Evolutionary conservation across 2,888 invertebrate genomes (phyloP), one percentile per base, ranked within the genome.

Genomic region (Aethes cnicana): DNA sequence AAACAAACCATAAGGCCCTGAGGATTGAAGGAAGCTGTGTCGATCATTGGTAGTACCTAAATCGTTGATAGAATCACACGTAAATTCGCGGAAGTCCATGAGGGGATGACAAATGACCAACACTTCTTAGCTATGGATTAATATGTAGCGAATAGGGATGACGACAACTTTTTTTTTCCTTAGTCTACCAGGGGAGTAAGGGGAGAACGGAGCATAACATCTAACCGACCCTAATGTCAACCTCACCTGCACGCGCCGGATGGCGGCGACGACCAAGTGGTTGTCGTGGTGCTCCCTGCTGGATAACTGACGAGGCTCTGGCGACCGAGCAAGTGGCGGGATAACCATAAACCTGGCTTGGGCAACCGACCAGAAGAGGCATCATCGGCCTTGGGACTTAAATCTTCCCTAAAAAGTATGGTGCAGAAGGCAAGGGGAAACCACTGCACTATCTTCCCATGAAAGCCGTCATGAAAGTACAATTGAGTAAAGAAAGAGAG

Each of bases 261-360:
- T 30, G 23, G 30, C 32, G 30, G 32, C 30, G 30, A 14, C 23
- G 14, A 18, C 44, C 37, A 18, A 16, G 12, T 1, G 43, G 26
- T n/a, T 16, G n/a, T n/a, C n/a, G n/a, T n/a, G n/a, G n/a, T n/a
- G n/a, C n/a, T n/a, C n/a, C n/a, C n/a, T n/a, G n/a, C n/a, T n/a
- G n/a, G n/a, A n/a, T n/a, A n/a, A n/a, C n/a, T n/a, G n/a, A n/a
- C n/a, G n/a, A n/a, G n/a, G 36, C 56, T 43, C 25, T 59, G 56
- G 47, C 57, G 55, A 55, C 49, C 54, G 55, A 59, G 48, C 48
- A 53, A 32, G 8, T 55, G 56, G 56, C 55, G 55, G 55, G 39
- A 58, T 58, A 60, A 50, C 57, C 60, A 57, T 39, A 26, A 14
- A 39, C 52, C 56, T n/a, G n/a, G n/a, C n/a, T n/a, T n/a, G n/a